Conservation (phyloP, 2,797 vertebrate genomes). For the Pampus argenteus region DNA sequence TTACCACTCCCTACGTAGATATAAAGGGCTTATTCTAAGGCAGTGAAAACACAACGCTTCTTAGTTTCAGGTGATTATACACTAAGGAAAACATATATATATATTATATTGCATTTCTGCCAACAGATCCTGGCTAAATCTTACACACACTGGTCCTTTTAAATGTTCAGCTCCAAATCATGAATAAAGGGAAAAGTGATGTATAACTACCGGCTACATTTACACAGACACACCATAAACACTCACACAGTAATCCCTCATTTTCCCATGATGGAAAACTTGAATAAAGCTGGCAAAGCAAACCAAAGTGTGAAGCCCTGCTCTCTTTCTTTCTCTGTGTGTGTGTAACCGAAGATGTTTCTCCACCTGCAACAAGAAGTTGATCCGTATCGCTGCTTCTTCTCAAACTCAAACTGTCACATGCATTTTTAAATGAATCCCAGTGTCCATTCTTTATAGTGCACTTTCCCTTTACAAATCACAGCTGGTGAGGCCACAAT, state of each 20-base stretch:
- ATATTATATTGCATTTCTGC: too few relatives aligned
- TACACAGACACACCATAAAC: neutral
- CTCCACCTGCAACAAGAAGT: constrained; percentile 37
- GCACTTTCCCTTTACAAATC: constrained; percentile 15
- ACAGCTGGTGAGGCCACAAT: constrained; percentile 33
- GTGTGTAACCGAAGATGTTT: constrained; percentile 37
- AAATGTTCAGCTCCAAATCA: constrained; percentile 7
- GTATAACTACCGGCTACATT: neutral
- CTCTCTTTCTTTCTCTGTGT: neutral
- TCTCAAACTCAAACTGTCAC: constrained; percentile 38
- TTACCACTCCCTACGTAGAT: too few relatives aligned
- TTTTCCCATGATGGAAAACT: neutral
- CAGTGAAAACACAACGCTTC: too few relatives aligned
- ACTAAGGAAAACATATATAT: too few relatives aligned
- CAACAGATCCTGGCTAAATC: too few relatives aligned
- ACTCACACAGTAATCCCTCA: neutral
- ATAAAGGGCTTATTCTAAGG: too few relatives aligned
- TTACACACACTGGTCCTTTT: too few relatives aligned
- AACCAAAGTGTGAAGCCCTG: constrained; percentile 24
- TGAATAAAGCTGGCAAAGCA: constrained; percentile 31
- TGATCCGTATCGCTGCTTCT: constrained; percentile 37
- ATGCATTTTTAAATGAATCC: constrained; percentile 27
- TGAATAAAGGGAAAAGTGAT: neutral
- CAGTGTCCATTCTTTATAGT: constrained; percentile 5
- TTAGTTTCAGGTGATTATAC: too few relatives aligned